Evolutionary conservation across 2,888 invertebrate species (phyloP).

Genomic region (Unio pictorum): DNA sequence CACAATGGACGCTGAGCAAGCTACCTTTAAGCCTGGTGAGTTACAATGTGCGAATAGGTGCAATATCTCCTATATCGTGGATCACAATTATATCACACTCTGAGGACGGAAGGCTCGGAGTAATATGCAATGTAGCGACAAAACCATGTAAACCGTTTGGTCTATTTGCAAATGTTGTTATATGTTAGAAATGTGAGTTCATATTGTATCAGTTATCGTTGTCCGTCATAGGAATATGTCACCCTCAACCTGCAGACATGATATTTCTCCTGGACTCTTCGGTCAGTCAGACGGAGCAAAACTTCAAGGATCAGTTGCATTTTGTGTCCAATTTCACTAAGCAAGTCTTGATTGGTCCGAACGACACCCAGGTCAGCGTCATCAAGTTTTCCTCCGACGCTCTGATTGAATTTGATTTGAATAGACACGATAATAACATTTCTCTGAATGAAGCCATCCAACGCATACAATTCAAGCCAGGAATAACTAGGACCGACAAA

Average conservation of each 20-base stretch:
- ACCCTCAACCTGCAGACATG: slow-evolving; percentile 17
- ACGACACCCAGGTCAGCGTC: slow-evolving; percentile 12
- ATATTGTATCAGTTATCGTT: too few species aligned
- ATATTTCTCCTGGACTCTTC: slow-evolving; percentile 21
- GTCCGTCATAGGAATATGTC: slow-evolving; percentile 10
- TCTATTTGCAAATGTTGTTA: too few species aligned
- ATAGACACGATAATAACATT: slow-evolving; percentile 4
- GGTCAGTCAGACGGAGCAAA: slow-evolving; percentile 13
- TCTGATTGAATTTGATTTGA: slow-evolving; percentile 11
- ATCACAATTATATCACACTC: too few species aligned
- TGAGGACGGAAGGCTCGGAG: too few species aligned
- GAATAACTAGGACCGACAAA: slow-evolving; percentile 15
- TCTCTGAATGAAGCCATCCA: slow-evolving; percentile 6
- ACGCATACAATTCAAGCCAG: slow-evolving; percentile 11
- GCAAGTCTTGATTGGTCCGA: slow-evolving; percentile 8
- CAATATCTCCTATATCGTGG: too few species aligned
- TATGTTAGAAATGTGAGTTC: too few species aligned
- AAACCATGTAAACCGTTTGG: too few species aligned
- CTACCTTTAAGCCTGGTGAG: too few species aligned
- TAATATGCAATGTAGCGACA: too few species aligned
- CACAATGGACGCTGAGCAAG: too few species aligned
- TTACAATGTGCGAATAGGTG: too few species aligned
- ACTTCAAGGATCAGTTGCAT: slow-evolving; percentile 16
- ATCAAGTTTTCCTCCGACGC: slow-evolving; percentile 14
- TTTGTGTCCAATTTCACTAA: slow-evolving; percentile 13